Percentiles rank a stretch among this genome's conserved stretches.
Evolutionary conservation across 2,888 invertebrate species (phyloP).

Genomic region (Aethes cnicana): DNA sequence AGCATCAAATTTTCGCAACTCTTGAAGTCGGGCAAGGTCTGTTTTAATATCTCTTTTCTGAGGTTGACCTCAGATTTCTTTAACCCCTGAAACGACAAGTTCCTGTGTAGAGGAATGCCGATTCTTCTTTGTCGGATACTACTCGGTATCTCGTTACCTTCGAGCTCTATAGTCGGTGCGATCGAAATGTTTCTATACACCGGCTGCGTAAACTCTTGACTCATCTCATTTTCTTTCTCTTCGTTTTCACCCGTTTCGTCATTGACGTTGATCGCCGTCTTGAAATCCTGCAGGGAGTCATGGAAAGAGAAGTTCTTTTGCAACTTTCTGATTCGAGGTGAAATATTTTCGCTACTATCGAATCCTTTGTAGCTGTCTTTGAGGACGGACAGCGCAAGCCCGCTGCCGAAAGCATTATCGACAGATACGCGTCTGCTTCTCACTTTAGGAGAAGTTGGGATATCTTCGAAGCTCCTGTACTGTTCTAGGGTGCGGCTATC

Average conservation of each 20-base stretch:
- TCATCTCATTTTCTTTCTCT: constrained; percentile 15
- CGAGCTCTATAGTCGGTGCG: constrained; percentile 38
- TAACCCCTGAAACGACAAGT: constrained; percentile 46
- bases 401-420: constrained; percentile 50
- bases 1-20: constrained; percentile 56
- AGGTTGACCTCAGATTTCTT: constrained; percentile 50
- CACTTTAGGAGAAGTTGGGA: constrained; percentile 65
- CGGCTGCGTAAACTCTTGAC: constrained; percentile 7
- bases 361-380: constrained; percentile 64
- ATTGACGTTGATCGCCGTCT: constrained; percentile 36
- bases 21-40: constrained; percentile 48
- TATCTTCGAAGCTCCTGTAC: constrained; percentile 69
- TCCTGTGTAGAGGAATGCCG: constrained; percentile 43
- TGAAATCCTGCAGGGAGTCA: constrained; percentile 51
- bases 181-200: constrained; percentile 52
- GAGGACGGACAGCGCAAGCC: constrained; percentile 54
- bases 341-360: constrained; percentile 46
- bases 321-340: constrained; percentile 64
- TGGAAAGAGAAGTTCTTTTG: constrained; percentile 60
- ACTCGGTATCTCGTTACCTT: constrained; percentile 32
- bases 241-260: constrained; percentile 40
- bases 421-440: constrained; percentile 73
- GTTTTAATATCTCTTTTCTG: constrained; percentile 59
- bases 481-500: constrained; percentile 46
- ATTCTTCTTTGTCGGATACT: constrained; percentile 49